Evolutionary conservation across 1,140 invertebrate genomes (phyloP).

Genomic region (Proales similis): DNA sequence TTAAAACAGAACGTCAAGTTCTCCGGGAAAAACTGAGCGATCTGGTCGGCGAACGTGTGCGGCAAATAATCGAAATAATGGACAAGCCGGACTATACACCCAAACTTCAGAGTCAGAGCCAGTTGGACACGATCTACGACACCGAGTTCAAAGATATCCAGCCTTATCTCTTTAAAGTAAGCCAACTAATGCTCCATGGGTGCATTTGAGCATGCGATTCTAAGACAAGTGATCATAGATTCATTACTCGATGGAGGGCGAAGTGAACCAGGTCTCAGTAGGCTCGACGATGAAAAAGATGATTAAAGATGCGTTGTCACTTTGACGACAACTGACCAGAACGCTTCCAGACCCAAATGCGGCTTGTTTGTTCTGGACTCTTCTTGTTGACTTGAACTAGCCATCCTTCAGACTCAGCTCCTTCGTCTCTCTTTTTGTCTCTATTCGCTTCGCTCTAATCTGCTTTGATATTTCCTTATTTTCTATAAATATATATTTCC

Average conservation of each 20-base stretch:
- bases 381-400: too few relatives aligned
- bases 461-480: neutral
- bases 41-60: constrained; percentile 78
- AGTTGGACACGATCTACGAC: constrained; percentile 87
- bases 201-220: too few relatives aligned
- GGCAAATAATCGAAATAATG: constrained; percentile 87
- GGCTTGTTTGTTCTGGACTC: constrained; percentile 1
- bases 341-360: neutral
- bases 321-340: constrained; percentile 40
- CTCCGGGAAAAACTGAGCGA: constrained; percentile 82
- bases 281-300: constrained; percentile 76
- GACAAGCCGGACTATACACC: constrained; percentile 89
- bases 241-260: constrained; percentile 33
- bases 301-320: constrained; percentile 73
- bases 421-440: neutral
- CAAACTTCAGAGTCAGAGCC: constrained; percentile 82
- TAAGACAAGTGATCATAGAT: too few relatives aligned
- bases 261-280: constrained; percentile 41
- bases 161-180: constrained; percentile 81
- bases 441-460: neutral
- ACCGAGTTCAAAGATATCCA: constrained; percentile 82
- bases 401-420: neutral
- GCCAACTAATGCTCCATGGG: constrained; percentile 13
- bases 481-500: constrained; percentile 12
- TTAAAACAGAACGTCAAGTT: constrained; percentile 66